Percentiles rank a stretch among this genome's conserved stretches.
Conservation (phyloP, 1,140 invertebrate species). For the Zaprionus ornatus region DNA sequence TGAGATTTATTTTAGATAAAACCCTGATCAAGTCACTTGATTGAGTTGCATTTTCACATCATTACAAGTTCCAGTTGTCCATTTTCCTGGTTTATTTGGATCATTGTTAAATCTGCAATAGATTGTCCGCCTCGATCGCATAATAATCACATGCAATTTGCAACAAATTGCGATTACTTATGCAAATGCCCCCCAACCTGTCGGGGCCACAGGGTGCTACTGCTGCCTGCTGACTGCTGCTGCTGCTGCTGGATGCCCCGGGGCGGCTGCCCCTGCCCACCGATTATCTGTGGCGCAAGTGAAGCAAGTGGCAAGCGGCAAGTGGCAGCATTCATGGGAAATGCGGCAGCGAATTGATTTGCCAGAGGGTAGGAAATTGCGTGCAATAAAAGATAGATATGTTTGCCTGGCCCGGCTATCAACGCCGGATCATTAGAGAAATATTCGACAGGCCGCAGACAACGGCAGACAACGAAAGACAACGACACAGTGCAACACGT, state of each 20-base stretch:
- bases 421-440: conserved; percentile 65
- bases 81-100: background rate
- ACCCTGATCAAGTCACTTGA: too few relatives aligned
- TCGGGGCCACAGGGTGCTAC: background rate
- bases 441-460: background rate
- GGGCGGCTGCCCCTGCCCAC: background rate
- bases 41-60: background rate
- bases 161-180: conserved; percentile 58
- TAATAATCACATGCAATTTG: conserved; percentile 51
- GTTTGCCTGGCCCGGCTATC: conserved; percentile 64
- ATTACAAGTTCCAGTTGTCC: background rate
- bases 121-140: conserved; percentile 23
- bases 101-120: background rate
- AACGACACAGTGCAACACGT: background rate
- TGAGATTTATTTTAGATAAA: too few relatives aligned
- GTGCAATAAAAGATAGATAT: conserved; percentile 79
- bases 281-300: background rate
- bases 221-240: too few relatives aligned
- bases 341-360: conserved; percentile 58
- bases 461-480: background rate
- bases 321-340: conserved; percentile 21
- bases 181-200: conserved; percentile 31
- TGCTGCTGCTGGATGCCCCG: background rate
- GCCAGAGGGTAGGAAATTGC: conserved; percentile 65
- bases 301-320: background rate